A percentile compares a stretch with the other conserved stretches of the same genome.
phyloP scores from a whole-genome alignment of 2,888 invertebrate species.

The Penaeus monodon region DNA sequence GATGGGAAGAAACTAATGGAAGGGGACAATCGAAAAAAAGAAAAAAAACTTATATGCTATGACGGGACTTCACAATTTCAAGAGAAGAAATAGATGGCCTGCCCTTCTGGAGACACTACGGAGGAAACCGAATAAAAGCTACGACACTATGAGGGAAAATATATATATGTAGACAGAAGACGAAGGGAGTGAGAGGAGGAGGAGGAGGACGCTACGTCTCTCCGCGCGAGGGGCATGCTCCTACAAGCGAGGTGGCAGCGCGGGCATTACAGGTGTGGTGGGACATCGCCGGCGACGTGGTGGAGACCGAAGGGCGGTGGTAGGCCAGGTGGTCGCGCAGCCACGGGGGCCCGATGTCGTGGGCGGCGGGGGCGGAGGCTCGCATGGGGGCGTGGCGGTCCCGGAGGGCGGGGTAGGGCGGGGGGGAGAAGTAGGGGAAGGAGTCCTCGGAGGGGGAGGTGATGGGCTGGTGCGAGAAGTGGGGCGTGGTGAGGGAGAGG shows the following conservation, averaged over 20 bases:
- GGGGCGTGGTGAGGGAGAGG: conserved; percentile 71
- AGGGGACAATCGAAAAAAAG: too few species aligned
- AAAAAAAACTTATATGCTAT: too few species aligned
- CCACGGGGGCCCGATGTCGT: conserved; percentile 72
- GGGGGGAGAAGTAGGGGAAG: conserved; percentile 87
- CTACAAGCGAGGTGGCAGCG: too few species aligned
- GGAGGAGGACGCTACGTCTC: background rate
- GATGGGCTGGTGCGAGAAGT: conserved; percentile 68
- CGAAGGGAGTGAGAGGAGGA: background rate
- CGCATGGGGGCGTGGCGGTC: conserved; percentile 66
- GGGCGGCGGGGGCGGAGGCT: conserved; percentile 70
- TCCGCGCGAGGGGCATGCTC: background rate
- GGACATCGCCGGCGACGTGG: conserved; percentile 81
- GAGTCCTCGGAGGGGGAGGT: conserved; percentile 76
- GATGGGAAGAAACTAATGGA: too few species aligned
- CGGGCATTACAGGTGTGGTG: conserved; percentile 88
- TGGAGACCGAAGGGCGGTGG: conserved; percentile 82
- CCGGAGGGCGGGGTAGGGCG: conserved; percentile 75
- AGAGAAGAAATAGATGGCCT: too few species aligned
- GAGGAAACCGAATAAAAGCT: background rate
- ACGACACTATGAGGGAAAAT: background rate
- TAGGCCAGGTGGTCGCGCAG: conserved; percentile 71
- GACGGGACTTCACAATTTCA: too few species aligned
- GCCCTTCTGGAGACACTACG: background rate
- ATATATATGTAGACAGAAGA: background rate